These are phyloP conservation scores for Eutrigla gurnardus DNA, from an alignment of 2,797 vertebrate genomes.

Conservation along the genomic window DNA sequence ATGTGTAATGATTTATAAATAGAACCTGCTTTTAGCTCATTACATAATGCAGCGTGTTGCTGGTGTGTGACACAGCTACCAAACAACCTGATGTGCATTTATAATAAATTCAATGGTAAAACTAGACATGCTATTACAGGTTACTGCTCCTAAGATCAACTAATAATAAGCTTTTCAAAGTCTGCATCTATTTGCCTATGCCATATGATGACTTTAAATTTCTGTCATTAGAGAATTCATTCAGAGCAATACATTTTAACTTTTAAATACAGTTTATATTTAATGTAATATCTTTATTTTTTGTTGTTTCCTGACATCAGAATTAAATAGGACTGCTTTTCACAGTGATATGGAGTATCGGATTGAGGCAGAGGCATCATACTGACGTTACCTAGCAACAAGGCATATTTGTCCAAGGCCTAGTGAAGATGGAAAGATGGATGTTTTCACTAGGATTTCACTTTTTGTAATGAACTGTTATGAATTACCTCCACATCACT, in stretches of 20 bases:
- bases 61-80: constrained; percentile 9
- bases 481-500: background rate
- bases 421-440: constrained; percentile 35
- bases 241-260: background rate
- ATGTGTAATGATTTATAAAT: constrained; percentile 30
- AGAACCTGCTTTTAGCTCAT: constrained; percentile 32
- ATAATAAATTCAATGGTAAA: background rate
- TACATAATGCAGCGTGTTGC: constrained; percentile 47
- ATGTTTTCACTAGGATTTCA: background rate
- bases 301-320: constrained; percentile 28
- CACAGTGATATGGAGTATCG: constrained; percentile 40
- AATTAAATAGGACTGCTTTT: constrained; percentile 40
- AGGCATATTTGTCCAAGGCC: constrained; percentile 64
- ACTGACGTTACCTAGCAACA: constrained; percentile 85
- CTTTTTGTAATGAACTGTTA: background rate
- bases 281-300: background rate
- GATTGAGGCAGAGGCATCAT: constrained; percentile 58
- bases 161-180: background rate
- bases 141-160: background rate
- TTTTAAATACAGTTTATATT: background rate
- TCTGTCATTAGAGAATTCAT: too few relatives aligned
- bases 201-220: background rate
- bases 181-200: background rate
- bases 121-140: background rate
- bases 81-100: background rate